Conservation (phyloP, 2,888 invertebrate species). For the Pammene aurita region DNA sequence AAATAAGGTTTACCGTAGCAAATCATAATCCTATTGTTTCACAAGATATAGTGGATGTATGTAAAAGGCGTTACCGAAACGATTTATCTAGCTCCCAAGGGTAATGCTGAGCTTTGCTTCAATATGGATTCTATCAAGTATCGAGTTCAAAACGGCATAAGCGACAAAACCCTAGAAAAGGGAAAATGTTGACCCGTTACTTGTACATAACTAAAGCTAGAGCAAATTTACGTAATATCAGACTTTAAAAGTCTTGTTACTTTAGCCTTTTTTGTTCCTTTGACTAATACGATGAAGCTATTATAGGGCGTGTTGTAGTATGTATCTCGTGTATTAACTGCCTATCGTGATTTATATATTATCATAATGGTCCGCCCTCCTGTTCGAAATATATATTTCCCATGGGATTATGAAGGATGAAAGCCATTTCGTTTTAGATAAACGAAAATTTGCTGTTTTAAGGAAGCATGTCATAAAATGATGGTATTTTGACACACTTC, state of each 20-base stretch:
- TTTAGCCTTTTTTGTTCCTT: background rate
- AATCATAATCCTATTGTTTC: slow-evolving; percentile 26
- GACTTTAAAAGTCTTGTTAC: background rate
- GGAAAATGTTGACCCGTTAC: background rate
- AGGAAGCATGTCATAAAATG: background rate
- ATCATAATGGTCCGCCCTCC: slow-evolving; percentile 29
- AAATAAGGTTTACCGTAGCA: slow-evolving; percentile 6
- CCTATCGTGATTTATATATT: slow-evolving; percentile 33
- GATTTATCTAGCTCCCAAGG: slow-evolving; percentile 49
- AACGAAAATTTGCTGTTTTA: background rate
- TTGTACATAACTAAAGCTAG: background rate
- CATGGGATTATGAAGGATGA: slow-evolving; percentile 20
- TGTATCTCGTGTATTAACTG: slow-evolving; percentile 32
- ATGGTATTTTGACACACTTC: background rate
- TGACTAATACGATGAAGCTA: slow-evolving; percentile 22
- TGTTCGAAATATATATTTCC: slow-evolving; percentile 23
- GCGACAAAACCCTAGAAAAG: background rate
- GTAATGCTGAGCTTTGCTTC: slow-evolving; percentile 41
- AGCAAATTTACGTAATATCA: background rate
- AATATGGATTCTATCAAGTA: slow-evolving; percentile 17
- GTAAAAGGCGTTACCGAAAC: slow-evolving; percentile 43
- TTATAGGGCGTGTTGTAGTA: slow-evolving; percentile 31
- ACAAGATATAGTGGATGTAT: slow-evolving; percentile 21
- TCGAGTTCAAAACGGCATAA: background rate
- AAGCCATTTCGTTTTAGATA: slow-evolving; percentile 9